phyloP scores from a whole-genome alignment of 2,797 vertebrate genomes.

The Thamnophis elegans region DNA sequence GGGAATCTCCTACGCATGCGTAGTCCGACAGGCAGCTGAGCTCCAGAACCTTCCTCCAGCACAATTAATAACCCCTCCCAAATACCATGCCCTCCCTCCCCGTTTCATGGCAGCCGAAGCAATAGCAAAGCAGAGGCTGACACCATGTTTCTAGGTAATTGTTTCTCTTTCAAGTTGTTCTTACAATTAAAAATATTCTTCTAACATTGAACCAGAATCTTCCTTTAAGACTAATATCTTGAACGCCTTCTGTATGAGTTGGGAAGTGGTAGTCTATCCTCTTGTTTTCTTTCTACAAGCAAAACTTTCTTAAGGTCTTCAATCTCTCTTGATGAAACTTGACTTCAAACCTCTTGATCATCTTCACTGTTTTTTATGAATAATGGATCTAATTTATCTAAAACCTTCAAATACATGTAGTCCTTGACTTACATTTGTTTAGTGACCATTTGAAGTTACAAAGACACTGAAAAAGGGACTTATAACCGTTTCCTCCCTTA shows the following conservation, averaged over 20 bases:
- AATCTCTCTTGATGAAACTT: not conserved
- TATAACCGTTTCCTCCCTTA: not conserved
- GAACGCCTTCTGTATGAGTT: not conserved
- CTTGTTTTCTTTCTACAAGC: not conserved
- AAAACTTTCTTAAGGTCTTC: not conserved
- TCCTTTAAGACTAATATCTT: not conserved
- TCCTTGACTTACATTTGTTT: not conserved
- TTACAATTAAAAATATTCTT: not conserved
- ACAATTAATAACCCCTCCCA: no score
- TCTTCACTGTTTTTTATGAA: not conserved
- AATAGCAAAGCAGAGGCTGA: no score
- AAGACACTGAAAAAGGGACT: not conserved
- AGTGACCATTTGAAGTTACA: not conserved
- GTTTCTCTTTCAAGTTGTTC: not conserved
- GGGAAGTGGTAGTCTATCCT: not conserved
- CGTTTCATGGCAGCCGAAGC: no score
- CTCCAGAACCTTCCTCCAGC: no score
- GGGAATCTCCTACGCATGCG: no score
- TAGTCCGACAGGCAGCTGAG: no score
- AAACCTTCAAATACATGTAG: not conserved
- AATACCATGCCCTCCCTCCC: no score
- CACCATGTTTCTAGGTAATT: not conserved
- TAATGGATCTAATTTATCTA: not conserved
- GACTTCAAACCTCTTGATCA: not conserved
- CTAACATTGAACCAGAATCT: not conserved